Conservation (phyloP, 2,113 vertebrate genomes). For the Corythornis cristatus region DNA sequence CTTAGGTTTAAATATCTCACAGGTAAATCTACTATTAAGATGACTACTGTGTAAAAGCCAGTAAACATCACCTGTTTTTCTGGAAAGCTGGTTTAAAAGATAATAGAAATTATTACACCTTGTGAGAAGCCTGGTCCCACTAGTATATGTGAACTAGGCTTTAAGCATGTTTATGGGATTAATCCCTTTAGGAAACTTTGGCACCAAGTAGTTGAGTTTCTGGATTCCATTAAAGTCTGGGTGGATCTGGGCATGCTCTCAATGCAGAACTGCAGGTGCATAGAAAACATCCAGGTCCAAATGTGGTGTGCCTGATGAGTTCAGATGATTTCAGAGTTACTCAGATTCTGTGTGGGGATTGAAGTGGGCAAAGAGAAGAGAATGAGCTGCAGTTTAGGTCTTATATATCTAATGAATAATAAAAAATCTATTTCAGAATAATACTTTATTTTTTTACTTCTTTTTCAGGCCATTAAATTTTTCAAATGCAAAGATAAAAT, state of each 20-base stretch:
- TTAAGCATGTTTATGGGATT: conserved; percentile 47
- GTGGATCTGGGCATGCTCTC: conserved; percentile 47
- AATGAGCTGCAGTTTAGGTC: not conserved
- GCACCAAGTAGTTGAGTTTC: not conserved
- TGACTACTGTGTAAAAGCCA: not conserved
- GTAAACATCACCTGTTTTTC: not conserved
- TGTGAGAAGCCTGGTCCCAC: not conserved
- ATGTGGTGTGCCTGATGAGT: conserved; percentile 27
- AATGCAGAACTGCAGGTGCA: conserved; percentile 54
- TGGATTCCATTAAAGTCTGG: conserved; percentile 56
- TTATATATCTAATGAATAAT: not conserved
- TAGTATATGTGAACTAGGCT: not conserved
- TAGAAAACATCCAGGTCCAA: conserved; percentile 46
- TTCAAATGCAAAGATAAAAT: not conserved
- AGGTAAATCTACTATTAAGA: not conserved
- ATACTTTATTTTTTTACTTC: not conserved
- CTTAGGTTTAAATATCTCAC: not conserved
- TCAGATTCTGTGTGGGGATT: not conserved
- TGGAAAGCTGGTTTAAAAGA: not conserved
- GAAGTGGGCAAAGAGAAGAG: not conserved
- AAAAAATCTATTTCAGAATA: not conserved
- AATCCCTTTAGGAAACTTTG: conserved; percentile 29
- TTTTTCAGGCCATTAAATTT: not conserved
- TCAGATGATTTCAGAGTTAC: conserved; percentile 52
- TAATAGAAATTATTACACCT: not conserved